Evolutionary conservation across 2,888 invertebrate genomes (phyloP), one percentile per base, ranked within the genome.

Genomic region (Pterobdella sp.): DNA sequence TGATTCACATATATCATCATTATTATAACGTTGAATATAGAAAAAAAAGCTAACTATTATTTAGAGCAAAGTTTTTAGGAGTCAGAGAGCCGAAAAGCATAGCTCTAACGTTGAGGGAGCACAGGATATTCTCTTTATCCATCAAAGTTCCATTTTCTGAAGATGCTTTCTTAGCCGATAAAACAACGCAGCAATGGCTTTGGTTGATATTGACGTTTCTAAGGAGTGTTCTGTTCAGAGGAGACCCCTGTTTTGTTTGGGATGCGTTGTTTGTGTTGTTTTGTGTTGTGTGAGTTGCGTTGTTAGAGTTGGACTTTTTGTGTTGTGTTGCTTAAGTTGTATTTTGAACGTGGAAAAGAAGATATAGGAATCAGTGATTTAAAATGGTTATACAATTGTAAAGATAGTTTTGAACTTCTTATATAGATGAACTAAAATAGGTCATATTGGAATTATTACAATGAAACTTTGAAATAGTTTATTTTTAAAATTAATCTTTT

Each of bases 181-280:
- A 88, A 85, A 99, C 97, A 85, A 97, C 97, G 88, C 98, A 98
- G 97, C 98, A 98, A 89, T 98, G 97, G 89, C 98, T 98, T 81
- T 97, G 88, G 87, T 99, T 98, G 79, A 98, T 96, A 86, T 89
- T 98, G 79, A 98, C 97, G 84, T 97, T 96, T 81, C 98, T 90
- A 84, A 99, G 88, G 88, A 98, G 97, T 82, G 98, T 96, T 84
- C 98, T 90, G 86, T 96, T 97, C 85, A 99, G 87, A 80, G 76
- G 86, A 94, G 96, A 86, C 95, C 95, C 87, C 97, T 96, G 88
- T 96, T 65, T 31, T 26, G n/a, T 34, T 4, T 7, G 32, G 65
- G 32, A 29, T 65, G 32, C 22, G 35, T 65, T 14, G 31, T 63
- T 63, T 10, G 7, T 7, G n/a, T 14, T 63, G 63, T 7, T 63